Conservation (phyloP, 1,140 invertebrate species). For the Ceratina japonica region DNA sequence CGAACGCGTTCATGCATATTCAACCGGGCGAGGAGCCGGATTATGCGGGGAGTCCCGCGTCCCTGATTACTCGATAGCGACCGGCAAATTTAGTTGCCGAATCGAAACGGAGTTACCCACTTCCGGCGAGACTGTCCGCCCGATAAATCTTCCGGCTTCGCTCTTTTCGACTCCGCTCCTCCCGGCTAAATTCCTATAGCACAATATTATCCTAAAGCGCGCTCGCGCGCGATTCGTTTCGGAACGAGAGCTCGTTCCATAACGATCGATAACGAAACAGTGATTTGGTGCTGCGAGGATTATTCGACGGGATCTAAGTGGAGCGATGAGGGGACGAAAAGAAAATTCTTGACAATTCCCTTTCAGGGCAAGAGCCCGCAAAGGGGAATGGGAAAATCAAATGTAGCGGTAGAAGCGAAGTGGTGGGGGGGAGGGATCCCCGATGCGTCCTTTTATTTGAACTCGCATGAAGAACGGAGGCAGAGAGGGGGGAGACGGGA, state of each 20-base stretch:
- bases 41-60: constrained; percentile 53
- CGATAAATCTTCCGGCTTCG: background rate
- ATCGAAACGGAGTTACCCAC: constrained; percentile 4
- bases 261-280: too few species aligned
- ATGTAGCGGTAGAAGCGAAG: constrained; percentile 9
- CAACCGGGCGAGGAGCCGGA: constrained; percentile 41
- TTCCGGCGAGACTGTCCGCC: too few species aligned
- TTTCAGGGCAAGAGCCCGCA: constrained; percentile 12
- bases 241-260: too few species aligned
- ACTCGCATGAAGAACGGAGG: constrained; percentile 11
- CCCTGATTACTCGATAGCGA: constrained; percentile 56
- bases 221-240: too few species aligned
- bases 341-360: constrained; percentile 31
- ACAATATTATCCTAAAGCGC: background rate
- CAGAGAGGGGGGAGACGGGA: background rate
- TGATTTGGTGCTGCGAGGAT: too few species aligned
- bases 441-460: constrained; percentile 38
- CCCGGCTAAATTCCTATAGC: background rate
- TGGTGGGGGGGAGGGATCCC: too few species aligned
- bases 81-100: constrained; percentile 47
- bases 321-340: constrained; percentile 20
- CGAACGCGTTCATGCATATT: constrained; percentile 60
- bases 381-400: constrained; percentile 28
- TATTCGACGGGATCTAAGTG: background rate
- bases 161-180: background rate